A percentile compares a stretch with the other conserved stretches of the same genome.
Conservation (phyloP, 2,888 invertebrate genomes). For the Embidobia sp. region DNA sequence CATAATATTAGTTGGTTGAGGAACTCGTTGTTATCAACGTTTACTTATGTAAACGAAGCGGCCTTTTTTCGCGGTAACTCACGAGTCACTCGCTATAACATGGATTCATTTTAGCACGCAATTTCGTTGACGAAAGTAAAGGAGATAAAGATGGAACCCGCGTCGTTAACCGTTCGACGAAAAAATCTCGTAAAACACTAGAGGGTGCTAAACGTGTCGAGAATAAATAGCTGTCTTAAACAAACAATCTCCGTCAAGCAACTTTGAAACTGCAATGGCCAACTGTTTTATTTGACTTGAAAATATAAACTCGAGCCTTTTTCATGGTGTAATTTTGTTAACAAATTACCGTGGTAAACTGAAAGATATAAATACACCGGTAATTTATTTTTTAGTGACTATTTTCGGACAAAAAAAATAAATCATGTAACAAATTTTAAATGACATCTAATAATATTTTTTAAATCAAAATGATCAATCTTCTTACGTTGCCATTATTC, state of each 20-base stretch:
- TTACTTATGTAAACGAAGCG: conserved; percentile 30
- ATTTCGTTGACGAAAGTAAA: conserved; percentile 22
- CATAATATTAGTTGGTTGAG: conserved; percentile 14
- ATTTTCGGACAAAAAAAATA: too few species aligned
- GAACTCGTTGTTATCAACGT: too few species aligned
- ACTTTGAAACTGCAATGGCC: background rate
- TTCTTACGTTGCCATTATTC: too few species aligned
- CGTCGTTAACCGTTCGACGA: conserved; percentile 16
- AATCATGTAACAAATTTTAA: too few species aligned
- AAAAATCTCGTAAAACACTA: conserved; percentile 22
- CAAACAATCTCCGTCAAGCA: background rate
- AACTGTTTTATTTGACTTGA: background rate
- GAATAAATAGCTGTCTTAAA: conserved; percentile 5
- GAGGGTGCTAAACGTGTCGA: background rate
- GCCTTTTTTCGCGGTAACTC: conserved; percentile 29
- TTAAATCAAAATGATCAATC: too few species aligned
- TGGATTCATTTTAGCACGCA: conserved; percentile 9
- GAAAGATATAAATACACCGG: too few species aligned
- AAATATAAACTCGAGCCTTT: too few species aligned
- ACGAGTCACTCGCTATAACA: conserved; percentile 32
- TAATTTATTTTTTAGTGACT: too few species aligned
- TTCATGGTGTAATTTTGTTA: too few species aligned
- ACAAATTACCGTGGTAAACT: too few species aligned
- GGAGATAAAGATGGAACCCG: background rate
- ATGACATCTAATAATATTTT: too few species aligned